A percentile compares a stretch with the other conserved stretches of the same genome.
These are phyloP conservation scores for Drosophila tsacasi DNA, from an alignment of 1,140 invertebrate species.

Conservation along the genomic window DNA sequence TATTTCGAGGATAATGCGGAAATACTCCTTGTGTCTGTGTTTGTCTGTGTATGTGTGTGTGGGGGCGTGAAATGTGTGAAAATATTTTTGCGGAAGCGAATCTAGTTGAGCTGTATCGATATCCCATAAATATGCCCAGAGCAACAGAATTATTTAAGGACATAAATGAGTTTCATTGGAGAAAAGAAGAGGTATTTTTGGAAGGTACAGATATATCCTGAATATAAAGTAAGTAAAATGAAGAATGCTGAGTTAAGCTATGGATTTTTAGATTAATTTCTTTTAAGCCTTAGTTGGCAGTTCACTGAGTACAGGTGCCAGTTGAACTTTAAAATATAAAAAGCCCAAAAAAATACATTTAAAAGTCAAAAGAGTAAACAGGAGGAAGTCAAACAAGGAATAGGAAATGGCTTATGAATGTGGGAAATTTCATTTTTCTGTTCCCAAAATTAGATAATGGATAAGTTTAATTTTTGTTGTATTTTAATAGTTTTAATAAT, in stretches of 20 bases:
- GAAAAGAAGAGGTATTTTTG: too few species aligned
- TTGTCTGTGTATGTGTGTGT: neutral
- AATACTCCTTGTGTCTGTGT: neutral
- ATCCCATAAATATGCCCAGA: slow-evolving; percentile 3
- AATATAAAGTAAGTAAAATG: too few species aligned
- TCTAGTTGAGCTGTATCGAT: slow-evolving; percentile 3
- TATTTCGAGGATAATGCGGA: slow-evolving; percentile 37
- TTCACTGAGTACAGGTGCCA: neutral
- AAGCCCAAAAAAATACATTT: neutral
- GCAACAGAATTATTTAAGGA: neutral
- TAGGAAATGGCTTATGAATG: neutral
- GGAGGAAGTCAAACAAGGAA: too few species aligned
- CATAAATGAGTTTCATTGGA: neutral
- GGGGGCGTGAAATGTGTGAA: slow-evolving; percentile 11
- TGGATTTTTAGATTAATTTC: neutral
- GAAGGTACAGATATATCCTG: neutral
- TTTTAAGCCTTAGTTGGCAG: neutral
- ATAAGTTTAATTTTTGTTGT: too few species aligned
- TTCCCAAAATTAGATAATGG: neutral
- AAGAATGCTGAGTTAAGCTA: neutral
- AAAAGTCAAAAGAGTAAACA: neutral
- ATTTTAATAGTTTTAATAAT: too few species aligned
- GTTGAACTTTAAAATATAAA: neutral
- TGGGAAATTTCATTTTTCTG: neutral
- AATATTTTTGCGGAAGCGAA: slow-evolving; percentile 31